Percentiles rank a stretch among this genome's conserved stretches.
Conservation (phyloP, 1,140 invertebrate species). For the Antheraea pernyi region DNA sequence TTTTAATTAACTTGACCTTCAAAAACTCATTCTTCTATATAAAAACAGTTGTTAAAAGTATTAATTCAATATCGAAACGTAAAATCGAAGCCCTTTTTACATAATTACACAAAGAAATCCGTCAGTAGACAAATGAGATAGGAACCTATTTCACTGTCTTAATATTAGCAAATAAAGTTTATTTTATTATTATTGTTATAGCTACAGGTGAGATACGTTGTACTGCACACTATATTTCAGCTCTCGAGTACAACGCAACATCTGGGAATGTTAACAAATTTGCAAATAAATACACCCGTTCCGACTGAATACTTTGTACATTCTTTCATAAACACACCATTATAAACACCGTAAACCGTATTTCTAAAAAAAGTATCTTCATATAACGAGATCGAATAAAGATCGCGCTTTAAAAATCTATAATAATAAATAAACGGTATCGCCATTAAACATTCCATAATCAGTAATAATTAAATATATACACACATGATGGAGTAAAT, state of each 20-base stretch:
- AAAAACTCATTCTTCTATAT: no score
- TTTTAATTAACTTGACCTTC: no score
- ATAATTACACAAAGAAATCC: not conserved
- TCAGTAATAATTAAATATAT: not conserved
- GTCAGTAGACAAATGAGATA: not conserved
- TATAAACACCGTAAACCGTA: not conserved
- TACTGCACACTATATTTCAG: not conserved
- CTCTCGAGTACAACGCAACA: not conserved
- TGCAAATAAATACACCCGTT: slow-evolving; percentile 1
- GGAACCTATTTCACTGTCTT: no score
- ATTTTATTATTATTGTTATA: not conserved
- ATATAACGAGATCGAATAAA: not conserved
- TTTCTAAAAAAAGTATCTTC: not conserved
- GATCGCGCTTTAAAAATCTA: not conserved
- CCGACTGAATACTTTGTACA: not conserved
- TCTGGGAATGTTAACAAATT: slow-evolving; percentile 1
- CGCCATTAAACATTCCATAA: not conserved
- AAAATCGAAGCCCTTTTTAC: not conserved
- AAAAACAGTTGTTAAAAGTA: no score
- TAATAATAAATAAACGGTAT: not conserved
- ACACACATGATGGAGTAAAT: not conserved
- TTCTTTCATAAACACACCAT: slow-evolving; percentile 11
- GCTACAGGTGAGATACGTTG: not conserved
- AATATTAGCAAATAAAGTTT: not conserved
- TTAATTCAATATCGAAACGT: no score